These are phyloP conservation scores for Zoanthus gigantus DNA, from an alignment of 92 coral and sea anemone genomes.

Conservation along the genomic window DNA sequence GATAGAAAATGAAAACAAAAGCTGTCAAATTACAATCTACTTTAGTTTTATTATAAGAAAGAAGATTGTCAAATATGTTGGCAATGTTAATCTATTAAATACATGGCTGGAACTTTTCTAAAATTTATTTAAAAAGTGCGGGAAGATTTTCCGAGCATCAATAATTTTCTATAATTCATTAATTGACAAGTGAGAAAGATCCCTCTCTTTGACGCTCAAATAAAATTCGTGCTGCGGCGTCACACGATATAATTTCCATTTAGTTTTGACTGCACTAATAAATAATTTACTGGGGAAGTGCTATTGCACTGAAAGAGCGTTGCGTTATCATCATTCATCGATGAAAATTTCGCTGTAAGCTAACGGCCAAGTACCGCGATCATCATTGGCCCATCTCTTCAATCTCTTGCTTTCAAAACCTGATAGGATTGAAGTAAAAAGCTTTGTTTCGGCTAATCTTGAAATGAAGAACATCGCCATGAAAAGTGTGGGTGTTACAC, in stretches of 20 bases:
- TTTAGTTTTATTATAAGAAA: not conserved
- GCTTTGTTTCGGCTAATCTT: not conserved
- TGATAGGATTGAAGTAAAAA: not conserved
- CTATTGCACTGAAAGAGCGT: not conserved
- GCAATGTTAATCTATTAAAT: not conserved
- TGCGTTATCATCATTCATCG: not conserved
- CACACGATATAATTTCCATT: conserved; percentile 18
- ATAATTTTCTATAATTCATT: not conserved
- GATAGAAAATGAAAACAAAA: not conserved
- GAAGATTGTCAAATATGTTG: not conserved
- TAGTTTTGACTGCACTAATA: conserved; percentile 12
- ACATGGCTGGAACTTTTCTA: not conserved
- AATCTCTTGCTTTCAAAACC: not conserved
- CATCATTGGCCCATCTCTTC: not conserved
- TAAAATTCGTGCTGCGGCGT: not conserved
- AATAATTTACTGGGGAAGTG: conserved; percentile 25
- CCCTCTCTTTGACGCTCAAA: not conserved
- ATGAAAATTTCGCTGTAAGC: not conserved
- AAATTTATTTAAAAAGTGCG: not conserved
- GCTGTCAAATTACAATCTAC: not conserved
- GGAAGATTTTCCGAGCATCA: not conserved
- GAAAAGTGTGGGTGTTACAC: too few relatives aligned
- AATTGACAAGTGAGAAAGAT: not conserved
- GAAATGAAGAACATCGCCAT: not conserved
- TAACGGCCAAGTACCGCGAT: not conserved